These are phyloP conservation scores for Cervus canadensis DNA, from an alignment of 2,113 vertebrate species.

Conservation along the genomic window DNA sequence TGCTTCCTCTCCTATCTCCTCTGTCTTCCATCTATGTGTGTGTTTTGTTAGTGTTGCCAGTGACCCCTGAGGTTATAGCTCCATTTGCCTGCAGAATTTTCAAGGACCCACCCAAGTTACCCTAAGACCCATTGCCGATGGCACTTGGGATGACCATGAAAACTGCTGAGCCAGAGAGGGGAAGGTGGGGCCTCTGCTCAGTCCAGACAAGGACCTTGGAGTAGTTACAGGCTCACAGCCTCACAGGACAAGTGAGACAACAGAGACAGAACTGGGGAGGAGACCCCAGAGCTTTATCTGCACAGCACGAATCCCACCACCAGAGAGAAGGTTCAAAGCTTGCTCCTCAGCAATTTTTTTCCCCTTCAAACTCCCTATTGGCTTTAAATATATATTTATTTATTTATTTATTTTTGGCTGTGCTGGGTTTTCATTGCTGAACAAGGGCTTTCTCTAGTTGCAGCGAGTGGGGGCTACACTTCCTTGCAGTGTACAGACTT, in stretches of 20 bases:
- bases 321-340: background rate
- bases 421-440: background rate
- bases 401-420: background rate
- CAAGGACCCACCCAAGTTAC: background rate
- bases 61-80: background rate
- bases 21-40: background rate
- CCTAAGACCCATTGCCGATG: background rate
- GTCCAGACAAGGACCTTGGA: background rate
- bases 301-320: background rate
- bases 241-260: background rate
- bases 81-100: background rate
- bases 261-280: background rate
- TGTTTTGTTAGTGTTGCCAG: background rate
- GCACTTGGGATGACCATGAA: background rate
- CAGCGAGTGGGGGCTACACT: background rate
- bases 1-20: background rate
- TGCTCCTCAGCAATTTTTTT: background rate
- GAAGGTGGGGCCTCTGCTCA: background rate
- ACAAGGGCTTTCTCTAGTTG: background rate
- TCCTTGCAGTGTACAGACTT: background rate
- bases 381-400: too few relatives aligned
- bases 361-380: background rate
- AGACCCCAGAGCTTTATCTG: background rate
- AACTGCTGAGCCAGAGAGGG: background rate
- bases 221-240: background rate